A percentile compares a stretch with the other conserved stretches of the same genome.
Conservation (phyloP, 2,888 invertebrate species). For the Altica lythri region DNA sequence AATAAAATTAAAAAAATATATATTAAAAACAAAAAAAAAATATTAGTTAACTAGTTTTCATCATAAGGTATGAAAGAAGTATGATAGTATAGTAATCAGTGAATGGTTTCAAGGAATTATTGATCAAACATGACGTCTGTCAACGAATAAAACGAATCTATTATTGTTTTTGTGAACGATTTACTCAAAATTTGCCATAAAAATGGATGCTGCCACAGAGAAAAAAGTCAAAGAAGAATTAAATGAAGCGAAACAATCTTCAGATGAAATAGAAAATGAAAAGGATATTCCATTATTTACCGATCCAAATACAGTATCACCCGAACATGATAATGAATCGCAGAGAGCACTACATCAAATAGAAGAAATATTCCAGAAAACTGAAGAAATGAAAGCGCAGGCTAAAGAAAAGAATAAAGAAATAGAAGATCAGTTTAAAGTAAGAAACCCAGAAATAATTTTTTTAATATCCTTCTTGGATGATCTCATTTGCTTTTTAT, state of each 20-base stretch:
- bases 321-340: too few species aligned
- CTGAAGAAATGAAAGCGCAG: slow-evolving; percentile 47
- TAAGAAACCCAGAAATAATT: too few species aligned
- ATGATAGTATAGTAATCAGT: neutral
- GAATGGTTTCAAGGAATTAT: slow-evolving; percentile 22
- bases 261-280: slow-evolving; percentile 18
- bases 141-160: slow-evolving; percentile 1
- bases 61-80: neutral
- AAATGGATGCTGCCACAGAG: slow-evolving; percentile 36
- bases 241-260: slow-evolving; percentile 34
- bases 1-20: too few species aligned
- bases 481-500: too few species aligned
- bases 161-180: slow-evolving; percentile 15
- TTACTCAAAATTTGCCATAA: slow-evolving; percentile 21
- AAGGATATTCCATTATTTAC: too few species aligned
- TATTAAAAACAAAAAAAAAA: too few species aligned
- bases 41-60: too few species aligned
- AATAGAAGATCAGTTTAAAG: slow-evolving; percentile 47
- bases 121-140: slow-evolving; percentile 35
- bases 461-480: too few species aligned
- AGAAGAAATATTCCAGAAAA: slow-evolving; percentile 46
- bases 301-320: too few species aligned
- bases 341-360: slow-evolving; percentile 37
- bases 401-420: slow-evolving; percentile 46
- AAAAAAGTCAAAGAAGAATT: slow-evolving; percentile 38